Conservation (phyloP, 2,888 invertebrate species). For the Zeuzera pyrina region DNA sequence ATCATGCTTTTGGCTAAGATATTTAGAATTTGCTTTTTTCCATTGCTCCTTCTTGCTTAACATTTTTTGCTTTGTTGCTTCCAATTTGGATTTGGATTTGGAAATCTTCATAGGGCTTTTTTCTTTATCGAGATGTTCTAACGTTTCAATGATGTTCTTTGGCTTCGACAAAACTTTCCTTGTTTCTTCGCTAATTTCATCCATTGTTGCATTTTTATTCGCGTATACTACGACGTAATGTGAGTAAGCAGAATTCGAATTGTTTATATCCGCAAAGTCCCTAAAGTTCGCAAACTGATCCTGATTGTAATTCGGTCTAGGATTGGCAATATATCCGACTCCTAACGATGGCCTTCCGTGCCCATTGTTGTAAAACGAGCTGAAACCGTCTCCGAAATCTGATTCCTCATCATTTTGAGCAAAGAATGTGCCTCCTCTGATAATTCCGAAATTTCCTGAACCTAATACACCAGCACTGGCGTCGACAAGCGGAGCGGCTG, state of each 20-base stretch:
- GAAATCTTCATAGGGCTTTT: conserved; percentile 64
- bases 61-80: conserved; percentile 59
- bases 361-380: conserved; percentile 77
- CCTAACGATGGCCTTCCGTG: conserved; percentile 80
- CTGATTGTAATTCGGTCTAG: conserved; percentile 81
- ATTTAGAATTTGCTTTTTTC: conserved; percentile 56
- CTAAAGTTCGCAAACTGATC: conserved; percentile 93
- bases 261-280: conserved; percentile 92
- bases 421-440: conserved; percentile 89
- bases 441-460: conserved; percentile 90
- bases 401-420: conserved; percentile 80
- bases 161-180: conserved; percentile 69
- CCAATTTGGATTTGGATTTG: conserved; percentile 78
- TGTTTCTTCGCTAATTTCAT: conserved; percentile 62
- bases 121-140: conserved; percentile 78
- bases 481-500: conserved; percentile 51
- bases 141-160: conserved; percentile 88
- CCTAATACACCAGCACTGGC: conserved; percentile 79
- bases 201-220: conserved; percentile 81
- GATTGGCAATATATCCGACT: conserved; percentile 76
- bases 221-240: conserved; percentile 89
- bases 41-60: conserved; percentile 57
- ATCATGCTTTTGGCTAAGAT: conserved; percentile 57
- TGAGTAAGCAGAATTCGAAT: conserved; percentile 84
- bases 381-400: conserved; percentile 72